Evolutionary conservation across 1,140 invertebrate genomes (phyloP), one percentile per base, ranked within the genome.

Genomic region (Spodoptera litura): DNA sequence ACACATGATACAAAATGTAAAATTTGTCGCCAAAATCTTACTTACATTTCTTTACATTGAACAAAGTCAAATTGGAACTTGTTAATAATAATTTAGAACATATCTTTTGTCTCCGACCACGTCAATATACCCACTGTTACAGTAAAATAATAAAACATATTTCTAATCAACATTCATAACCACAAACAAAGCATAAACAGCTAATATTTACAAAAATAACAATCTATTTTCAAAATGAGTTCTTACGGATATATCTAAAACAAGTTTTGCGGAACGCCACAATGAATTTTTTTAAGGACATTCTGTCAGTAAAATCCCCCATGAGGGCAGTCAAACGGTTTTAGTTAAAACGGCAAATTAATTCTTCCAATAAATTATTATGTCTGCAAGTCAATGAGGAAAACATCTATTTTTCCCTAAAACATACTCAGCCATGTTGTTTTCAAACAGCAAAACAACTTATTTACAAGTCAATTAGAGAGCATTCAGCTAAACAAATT

Each of bases 281-380:
- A 68, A 27, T 11, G 64, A 52, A 55, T 52, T 25, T 38, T 31
- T n/a, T 31, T 62, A 25, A 66, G 62, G 62, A 51, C 15, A 66
- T 11, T 20, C n/a, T 55, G 12, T 10, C 9, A 11, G 64, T 68
- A 68, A 51, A 68, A 68, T 68, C 64, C 64, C 64, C n/a, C 64
- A 68, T 68, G 64, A 68, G 64, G 64, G 64, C 64, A 68, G 64
- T 68, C 64, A 20, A 64, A 62, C 35, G n/a, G 9, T 68, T 68
- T 52, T 13, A 68, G 31, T n/a, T 13, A 49, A 13, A 27, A 25
- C 15, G 12, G 51, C 64, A 44, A 66, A 20, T 49, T 12, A 68
- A 66, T 49, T 12, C 44, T 68, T 68, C 64, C 64, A 68, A 52
- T 68, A 13, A 66, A 27, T 44, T 27, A 44, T 44, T 52, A 12